These are phyloP conservation scores for Solenodon paradoxus DNA, from an alignment of 2,113 vertebrate species.

Conservation along the genomic window DNA sequence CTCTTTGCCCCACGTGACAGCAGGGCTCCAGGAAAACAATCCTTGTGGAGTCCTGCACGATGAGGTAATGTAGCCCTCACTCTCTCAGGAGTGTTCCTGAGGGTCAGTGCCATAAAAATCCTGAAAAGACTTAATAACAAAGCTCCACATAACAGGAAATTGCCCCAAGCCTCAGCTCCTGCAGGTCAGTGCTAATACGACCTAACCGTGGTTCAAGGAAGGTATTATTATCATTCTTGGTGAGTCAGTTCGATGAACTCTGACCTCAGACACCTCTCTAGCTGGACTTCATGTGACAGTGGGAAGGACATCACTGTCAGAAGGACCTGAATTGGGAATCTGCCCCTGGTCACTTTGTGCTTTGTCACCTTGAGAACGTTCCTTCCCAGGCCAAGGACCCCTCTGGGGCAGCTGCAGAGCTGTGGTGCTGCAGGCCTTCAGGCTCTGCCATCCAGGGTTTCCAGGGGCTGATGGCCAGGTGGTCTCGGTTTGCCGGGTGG, in stretches of 20 bases:
- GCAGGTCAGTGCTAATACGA: neutral
- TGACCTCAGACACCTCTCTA: neutral
- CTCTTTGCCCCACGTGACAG: accelerated
- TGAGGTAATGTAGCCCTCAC: neutral
- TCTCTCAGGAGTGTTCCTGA: neutral
- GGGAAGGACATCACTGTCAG: neutral
- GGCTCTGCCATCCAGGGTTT: neutral
- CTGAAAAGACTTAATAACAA: no score
- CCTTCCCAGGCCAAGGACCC: neutral
- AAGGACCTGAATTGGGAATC: neutral
- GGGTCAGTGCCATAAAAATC: neutral
- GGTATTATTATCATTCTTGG: neutral
- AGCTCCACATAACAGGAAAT: neutral
- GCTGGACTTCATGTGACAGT: neutral
- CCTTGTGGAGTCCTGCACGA: accelerated
- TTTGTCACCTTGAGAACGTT: neutral
- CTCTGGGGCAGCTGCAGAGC: neutral
- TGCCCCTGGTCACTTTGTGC: neutral
- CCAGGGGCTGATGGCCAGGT: accelerated
- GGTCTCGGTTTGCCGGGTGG: neutral
- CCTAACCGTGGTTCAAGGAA: neutral
- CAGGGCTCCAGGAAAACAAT: neutral
- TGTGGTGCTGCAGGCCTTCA: accelerated
- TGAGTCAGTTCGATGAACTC: neutral
- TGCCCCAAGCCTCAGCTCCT: neutral